A percentile compares a stretch with the other conserved stretches of the same genome.
Conservation (phyloP, 2,797 vertebrate genomes). For the Adrianichthys oophorus region DNA sequence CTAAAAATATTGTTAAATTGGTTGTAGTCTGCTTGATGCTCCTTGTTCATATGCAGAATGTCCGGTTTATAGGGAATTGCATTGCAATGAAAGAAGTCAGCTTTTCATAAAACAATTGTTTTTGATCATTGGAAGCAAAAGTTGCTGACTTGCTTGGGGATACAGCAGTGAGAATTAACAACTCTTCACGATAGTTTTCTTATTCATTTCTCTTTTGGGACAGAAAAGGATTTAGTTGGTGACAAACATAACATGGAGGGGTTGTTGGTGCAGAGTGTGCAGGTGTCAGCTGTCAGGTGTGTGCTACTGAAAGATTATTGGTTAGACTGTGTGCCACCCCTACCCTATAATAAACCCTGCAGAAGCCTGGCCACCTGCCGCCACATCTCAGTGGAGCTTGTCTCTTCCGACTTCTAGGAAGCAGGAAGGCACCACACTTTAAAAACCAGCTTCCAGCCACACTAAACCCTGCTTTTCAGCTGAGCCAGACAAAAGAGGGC, state of each 20-base stretch:
- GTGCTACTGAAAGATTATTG: constrained; percentile 65
- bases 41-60: too few species aligned
- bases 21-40: too few species aligned
- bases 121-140: background rate
- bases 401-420: constrained; percentile 63
- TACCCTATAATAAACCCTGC: constrained; percentile 76
- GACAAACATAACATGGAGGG: constrained; percentile 35
- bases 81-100: too few species aligned
- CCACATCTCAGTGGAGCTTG: constrained; percentile 59
- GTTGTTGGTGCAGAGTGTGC: constrained; percentile 37
- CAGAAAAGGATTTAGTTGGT: constrained; percentile 19
- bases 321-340: constrained; percentile 55
- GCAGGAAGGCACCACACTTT: constrained; percentile 67
- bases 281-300: constrained; percentile 84
- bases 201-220: background rate
- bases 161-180: background rate
- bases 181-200: background rate
- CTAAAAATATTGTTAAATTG: too few species aligned
- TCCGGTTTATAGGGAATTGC: too few species aligned
- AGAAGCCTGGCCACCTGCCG: constrained; percentile 72
- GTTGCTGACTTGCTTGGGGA: background rate
- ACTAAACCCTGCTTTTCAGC: constrained; percentile 63
- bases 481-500: constrained; percentile 59
- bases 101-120: background rate
- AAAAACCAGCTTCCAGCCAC: constrained; percentile 57